phyloP scores from a whole-genome alignment of 1,140 invertebrate genomes.

The Pantala flavescens region DNA sequence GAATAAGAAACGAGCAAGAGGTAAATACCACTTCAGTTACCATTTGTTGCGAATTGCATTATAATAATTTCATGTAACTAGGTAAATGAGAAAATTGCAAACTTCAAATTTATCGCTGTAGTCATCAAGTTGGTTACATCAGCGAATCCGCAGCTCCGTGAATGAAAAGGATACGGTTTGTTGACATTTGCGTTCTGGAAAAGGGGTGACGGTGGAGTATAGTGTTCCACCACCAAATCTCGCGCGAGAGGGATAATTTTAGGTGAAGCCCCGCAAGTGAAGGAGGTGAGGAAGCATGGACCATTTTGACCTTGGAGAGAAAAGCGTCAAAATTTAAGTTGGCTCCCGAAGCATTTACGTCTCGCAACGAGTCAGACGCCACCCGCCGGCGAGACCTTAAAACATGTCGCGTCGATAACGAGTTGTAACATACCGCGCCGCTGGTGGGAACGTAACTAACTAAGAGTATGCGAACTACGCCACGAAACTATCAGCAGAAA shows the following conservation, averaged over 20 bases:
- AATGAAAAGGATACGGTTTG: background rate
- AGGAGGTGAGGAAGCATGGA: background rate
- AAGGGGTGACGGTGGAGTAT: background rate
- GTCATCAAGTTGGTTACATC: too few species aligned
- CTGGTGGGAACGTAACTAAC: background rate
- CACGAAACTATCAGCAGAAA: background rate
- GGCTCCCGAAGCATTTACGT: background rate
- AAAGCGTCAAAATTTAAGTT: background rate
- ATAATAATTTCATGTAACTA: too few species aligned
- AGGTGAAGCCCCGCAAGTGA: conserved; percentile 2
- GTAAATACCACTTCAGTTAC: too few species aligned
- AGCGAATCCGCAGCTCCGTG: too few species aligned
- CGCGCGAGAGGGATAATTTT: background rate
- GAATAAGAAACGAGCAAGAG: too few species aligned
- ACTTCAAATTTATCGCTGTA: too few species aligned
- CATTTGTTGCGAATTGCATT: too few species aligned
- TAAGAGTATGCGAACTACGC: background rate
- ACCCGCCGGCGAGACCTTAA: background rate
- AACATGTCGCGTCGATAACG: conserved; percentile 4
- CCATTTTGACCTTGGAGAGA: background rate
- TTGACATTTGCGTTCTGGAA: background rate
- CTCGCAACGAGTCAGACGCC: background rate
- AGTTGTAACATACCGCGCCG: background rate
- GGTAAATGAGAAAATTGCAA: too few species aligned
- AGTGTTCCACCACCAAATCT: background rate